Percentiles rank a stretch among this genome's conserved stretches.
phyloP scores from a whole-genome alignment of 2,113 vertebrate species.

The Grallaria varia region DNA sequence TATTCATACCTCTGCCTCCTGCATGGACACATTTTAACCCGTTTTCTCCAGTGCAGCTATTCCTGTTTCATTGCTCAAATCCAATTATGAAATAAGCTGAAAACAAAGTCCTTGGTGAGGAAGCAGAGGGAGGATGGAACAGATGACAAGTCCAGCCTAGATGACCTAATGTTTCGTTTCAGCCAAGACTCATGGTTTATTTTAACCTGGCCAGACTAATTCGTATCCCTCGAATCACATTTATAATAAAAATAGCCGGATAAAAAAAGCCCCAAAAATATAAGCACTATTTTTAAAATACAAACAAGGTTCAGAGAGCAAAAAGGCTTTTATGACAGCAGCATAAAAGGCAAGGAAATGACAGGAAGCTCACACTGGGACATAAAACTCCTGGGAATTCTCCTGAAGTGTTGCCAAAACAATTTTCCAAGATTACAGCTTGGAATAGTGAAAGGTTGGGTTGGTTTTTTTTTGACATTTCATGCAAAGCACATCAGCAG shows the following conservation, averaged over 20 bases:
- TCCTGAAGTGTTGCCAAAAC: neutral
- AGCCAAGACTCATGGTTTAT: neutral
- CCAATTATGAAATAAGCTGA: neutral
- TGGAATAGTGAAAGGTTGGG: neutral
- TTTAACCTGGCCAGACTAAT: neutral
- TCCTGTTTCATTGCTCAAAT: neutral
- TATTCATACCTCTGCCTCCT: slow-evolving; percentile 34
- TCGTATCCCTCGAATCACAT: neutral
- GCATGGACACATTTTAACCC: slow-evolving; percentile 27
- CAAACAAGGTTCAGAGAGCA: neutral
- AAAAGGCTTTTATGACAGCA: neutral
- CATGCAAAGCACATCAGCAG: neutral
- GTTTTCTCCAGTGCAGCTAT: neutral
- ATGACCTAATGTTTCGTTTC: neutral
- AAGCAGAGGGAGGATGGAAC: neutral
- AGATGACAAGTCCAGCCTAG: neutral
- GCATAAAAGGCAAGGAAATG: neutral
- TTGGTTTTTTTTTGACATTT: neutral
- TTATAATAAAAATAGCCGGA: neutral
- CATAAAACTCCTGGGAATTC: slow-evolving; percentile 6
- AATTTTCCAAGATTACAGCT: neutral
- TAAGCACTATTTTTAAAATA: neutral
- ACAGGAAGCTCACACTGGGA: neutral
- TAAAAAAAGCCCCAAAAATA: neutral
- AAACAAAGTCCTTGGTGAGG: neutral